Percentiles rank a stretch among this genome's conserved stretches.
These are phyloP conservation scores for Monochamus saltuarius DNA, from an alignment of 1,140 invertebrate species.

Conservation along the genomic window DNA sequence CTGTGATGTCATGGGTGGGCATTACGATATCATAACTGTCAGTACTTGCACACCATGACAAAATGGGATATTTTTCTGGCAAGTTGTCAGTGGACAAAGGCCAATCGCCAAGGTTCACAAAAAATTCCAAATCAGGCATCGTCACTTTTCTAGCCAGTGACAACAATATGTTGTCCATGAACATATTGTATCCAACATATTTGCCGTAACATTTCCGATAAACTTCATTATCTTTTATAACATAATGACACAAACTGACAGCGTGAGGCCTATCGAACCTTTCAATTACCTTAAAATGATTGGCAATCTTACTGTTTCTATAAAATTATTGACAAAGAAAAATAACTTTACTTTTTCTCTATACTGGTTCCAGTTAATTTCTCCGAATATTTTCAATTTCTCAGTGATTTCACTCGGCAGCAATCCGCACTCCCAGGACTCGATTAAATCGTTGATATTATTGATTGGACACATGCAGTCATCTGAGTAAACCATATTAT, in stretches of 20 bases:
- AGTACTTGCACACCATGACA: constrained; percentile 94
- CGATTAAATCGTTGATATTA: constrained; percentile 66
- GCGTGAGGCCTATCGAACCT: constrained; percentile 67
- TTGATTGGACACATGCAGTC: constrained; percentile 80
- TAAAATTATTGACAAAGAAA: not conserved
- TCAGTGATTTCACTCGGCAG: constrained; percentile 70
- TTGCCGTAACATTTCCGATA: constrained; percentile 90
- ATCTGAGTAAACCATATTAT: constrained; percentile 75
- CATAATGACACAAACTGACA: constrained; percentile 89
- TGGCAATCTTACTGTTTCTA: constrained; percentile 2
- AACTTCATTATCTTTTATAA: constrained; percentile 80
- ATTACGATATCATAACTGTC: constrained; percentile 86
- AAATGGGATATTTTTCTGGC: constrained; percentile 72
- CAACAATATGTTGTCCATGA: constrained; percentile 85
- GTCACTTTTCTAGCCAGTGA: constrained; percentile 80
- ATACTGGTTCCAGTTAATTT: constrained; percentile 71
- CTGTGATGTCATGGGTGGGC: constrained; percentile 94
- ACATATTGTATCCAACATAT: constrained; percentile 95
- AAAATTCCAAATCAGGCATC: constrained; percentile 87
- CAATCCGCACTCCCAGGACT: constrained; percentile 66
- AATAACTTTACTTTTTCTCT: constrained; percentile 58
- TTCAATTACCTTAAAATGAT: constrained; percentile 41
- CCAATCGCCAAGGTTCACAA: constrained; percentile 96
- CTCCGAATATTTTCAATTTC: constrained; percentile 72
- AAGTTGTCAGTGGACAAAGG: constrained; percentile 66